Evolutionary conservation across 2,888 invertebrate species (phyloP).

Genomic region (Proisotoma minuta): DNA sequence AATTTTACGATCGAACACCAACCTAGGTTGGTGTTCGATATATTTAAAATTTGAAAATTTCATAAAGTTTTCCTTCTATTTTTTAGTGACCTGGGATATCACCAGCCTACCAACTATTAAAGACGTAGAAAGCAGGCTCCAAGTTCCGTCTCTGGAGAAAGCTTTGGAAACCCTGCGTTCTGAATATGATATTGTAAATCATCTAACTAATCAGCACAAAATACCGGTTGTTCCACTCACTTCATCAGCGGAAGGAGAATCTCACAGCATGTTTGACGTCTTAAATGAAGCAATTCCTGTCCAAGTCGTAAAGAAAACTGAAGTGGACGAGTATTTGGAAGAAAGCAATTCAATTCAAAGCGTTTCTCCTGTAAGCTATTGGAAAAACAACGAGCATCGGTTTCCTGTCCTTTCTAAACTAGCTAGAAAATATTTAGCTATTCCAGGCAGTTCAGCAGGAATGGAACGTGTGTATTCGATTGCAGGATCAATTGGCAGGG

Average conservation of each 20-base stretch:
- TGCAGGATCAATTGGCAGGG: not conserved
- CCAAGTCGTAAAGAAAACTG: not conserved
- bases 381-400: not conserved
- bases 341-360: not conserved
- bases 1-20: not conserved
- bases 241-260: too few relatives aligned
- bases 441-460: slow-evolving; percentile 2
- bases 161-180: not conserved
- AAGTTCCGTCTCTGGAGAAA: not conserved
- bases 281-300: not conserved
- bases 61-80: too few relatives aligned
- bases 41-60: too few relatives aligned
- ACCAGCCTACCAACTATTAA: not conserved
- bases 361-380: not conserved
- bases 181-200: not conserved
- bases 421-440: not conserved
- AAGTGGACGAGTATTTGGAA: not conserved
- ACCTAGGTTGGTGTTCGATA: too few relatives aligned
- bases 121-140: not conserved
- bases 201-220: not conserved
- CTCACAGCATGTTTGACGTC: not conserved
- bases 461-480: not conserved
- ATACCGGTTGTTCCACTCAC: not conserved
- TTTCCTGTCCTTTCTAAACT: not conserved
- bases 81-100: too few relatives aligned